Base-by-base conservation (phyloP, 2,797 vertebrate genomes). In the Cygnus olor region DNA sequence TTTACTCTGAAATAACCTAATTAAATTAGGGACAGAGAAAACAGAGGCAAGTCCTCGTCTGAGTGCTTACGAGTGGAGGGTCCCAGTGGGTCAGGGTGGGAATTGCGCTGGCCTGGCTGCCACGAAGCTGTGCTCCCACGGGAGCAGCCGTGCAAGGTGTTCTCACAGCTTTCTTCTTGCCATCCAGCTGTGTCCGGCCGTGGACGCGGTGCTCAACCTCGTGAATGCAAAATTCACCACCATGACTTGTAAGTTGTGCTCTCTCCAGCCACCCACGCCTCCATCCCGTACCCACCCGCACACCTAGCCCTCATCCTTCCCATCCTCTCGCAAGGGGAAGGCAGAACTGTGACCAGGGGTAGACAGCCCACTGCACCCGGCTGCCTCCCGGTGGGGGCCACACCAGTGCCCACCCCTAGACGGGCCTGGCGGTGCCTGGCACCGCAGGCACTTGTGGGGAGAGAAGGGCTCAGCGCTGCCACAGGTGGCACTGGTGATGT, bases 111-210 rank as follows among this genome's bases (percentile, higher is more conserved):
- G 4, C 13, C 69, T 51, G 54, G 28, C n/a, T 84, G 74, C n/a
- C 44, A 11, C 15, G 10, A 61, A 78, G 30, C 19, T 65, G 38
- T 45, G 38, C 47, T 92, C 15, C 11, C 8, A 25, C 3, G n/a
- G 60, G 24, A 61, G 17, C 4, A 3, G 56, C 60, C 0, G 1
- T 34, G 36, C 80, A 51, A 27, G 19, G 34, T 56, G 64, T n/a
- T 44, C 74, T 84, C 79, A 70, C 53, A 15, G 32, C 3, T 85
- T 69, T 88, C 38, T 20, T 25, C 51, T 82, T 17, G 0, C 69
- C 22, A 89, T 94, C 58, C 61, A 98, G 97, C 85, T 98, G 81
- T 98, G 97, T 30, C 97, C 97, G 8, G 97, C 97, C 14, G 86
- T 97, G 0, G 95, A 96, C 8, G 74, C 60, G 0, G 90, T 97